Base-by-base conservation (phyloP, 2,888 invertebrate genomes). In the Arrhopalites spinosus region DNA sequence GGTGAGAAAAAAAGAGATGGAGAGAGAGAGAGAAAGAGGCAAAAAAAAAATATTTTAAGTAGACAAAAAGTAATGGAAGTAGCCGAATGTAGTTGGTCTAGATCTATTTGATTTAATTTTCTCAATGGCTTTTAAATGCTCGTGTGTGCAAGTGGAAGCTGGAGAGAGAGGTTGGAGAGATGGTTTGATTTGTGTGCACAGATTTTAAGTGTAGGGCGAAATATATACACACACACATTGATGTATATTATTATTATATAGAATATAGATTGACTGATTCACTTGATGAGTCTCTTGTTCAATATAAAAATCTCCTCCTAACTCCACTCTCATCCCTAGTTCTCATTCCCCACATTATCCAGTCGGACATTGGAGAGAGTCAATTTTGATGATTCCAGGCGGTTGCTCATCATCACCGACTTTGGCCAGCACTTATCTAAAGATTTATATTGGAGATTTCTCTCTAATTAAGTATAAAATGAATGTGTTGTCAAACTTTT, bases 391-490 rank as follows among this genome's bases (percentile, higher is more conserved):
- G 5, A 53, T 53, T 53, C 53, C n/a, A 53, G 5, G n/a, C 53
- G 25, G n/a, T 36, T 25, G n/a, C 64, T 64, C 64, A 29, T 23
- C 63, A 27, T 20, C 43, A 69, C 68, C 68, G 47, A 59, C 59
- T 70, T 70, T 72, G 45, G 56, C 27, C 25, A 15, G 71, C 71
- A 72, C 71, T 72, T 72, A 72, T 36, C 53, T 30, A 36, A 43
- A 13, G 71, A 72, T 72, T 56, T 43, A 61, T 8, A 61, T 29
- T 61, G 47, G 71, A 72, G 71, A 72, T 72, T 25, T 45, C 71
- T 72, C 71, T 72, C 71, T 72, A 72, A 72, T 72, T 72, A 72
- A 72, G 71, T 72, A 56, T 45, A 72, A 72, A 72, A 72, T 72
- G 71, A 72, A 72, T 72, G 71, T 47, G 45, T 61, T 72, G 71